A percentile compares a stretch with the other conserved stretches of the same genome.
phyloP scores from a whole-genome alignment of 2,797 vertebrate species.

The Kryptopterus vitreolus region DNA sequence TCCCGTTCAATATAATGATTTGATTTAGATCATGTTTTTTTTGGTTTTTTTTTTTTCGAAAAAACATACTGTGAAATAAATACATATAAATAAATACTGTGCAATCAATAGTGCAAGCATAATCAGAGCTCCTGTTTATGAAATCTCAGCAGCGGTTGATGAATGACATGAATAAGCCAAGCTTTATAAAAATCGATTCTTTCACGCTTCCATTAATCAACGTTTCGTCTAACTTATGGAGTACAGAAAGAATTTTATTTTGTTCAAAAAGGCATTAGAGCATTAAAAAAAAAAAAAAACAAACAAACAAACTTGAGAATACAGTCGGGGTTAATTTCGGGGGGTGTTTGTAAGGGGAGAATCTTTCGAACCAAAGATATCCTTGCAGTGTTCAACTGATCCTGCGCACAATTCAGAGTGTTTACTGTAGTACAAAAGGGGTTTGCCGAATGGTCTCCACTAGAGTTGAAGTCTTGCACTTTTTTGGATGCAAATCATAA shows the following conservation, averaged over 20 bases:
- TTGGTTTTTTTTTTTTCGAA: too few relatives aligned
- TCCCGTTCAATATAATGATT: not conserved
- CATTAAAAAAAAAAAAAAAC: too few relatives aligned
- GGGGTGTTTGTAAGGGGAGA: too few relatives aligned
- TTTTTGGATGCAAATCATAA: not conserved
- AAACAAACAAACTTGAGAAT: not conserved
- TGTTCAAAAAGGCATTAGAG: not conserved
- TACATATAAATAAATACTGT: not conserved
- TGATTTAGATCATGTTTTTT: not conserved
- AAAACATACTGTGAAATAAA: not conserved
- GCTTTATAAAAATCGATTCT: not conserved
- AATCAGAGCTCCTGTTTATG: not conserved
- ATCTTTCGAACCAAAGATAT: too few relatives aligned
- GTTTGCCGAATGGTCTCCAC: too few relatives aligned
- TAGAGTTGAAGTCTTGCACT: not conserved
- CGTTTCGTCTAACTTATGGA: not conserved
- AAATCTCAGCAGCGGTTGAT: not conserved
- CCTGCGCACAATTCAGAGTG: too few relatives aligned
- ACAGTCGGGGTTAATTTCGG: too few relatives aligned
- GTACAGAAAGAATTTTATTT: not conserved
- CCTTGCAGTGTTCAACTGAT: too few relatives aligned
- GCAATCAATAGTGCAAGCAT: not conserved
- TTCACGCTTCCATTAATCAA: not conserved
- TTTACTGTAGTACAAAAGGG: too few relatives aligned
- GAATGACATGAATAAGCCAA: not conserved